A percentile compares a stretch with the other conserved stretches of the same genome.
Conservation (phyloP, 2,113 vertebrate species). For the Bambusicola thoracicus region DNA sequence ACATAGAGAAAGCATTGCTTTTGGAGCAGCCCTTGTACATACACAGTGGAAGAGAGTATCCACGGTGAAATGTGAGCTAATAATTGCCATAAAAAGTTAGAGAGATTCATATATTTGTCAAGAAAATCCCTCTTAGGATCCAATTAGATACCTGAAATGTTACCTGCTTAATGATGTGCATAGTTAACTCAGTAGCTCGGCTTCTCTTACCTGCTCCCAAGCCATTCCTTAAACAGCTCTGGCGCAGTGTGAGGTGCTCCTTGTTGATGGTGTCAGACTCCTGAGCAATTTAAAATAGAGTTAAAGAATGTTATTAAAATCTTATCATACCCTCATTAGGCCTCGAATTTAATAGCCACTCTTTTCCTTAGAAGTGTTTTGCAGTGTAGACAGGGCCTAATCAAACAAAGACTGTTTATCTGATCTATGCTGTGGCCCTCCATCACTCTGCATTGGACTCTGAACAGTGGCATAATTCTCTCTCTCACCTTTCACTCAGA, state of each 20-base stretch:
- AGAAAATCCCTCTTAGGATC: constrained; percentile 13
- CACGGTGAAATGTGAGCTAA: not conserved
- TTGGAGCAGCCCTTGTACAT: not conserved
- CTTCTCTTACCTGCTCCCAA: not conserved
- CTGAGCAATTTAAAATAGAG: not conserved
- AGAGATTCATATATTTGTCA: not conserved
- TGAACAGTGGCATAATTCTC: not conserved
- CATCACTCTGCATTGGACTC: not conserved
- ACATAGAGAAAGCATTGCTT: too few relatives aligned
- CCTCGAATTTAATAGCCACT: not conserved
- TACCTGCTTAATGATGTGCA: not conserved
- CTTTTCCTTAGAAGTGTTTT: not conserved
- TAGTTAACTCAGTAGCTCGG: not conserved
- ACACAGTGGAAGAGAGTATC: not conserved
- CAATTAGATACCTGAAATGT: constrained; percentile 29
- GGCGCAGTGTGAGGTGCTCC: not conserved
- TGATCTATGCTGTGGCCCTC: not conserved
- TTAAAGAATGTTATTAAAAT: not conserved
- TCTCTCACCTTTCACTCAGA: not conserved
- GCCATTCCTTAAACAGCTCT: not conserved
- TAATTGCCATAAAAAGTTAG: not conserved
- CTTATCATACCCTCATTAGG: not conserved
- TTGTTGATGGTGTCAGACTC: not conserved
- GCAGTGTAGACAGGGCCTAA: not conserved
- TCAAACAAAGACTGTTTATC: not conserved